Conservation (phyloP, 2,888 invertebrate species). For the Andrena trimmerana region DNA sequence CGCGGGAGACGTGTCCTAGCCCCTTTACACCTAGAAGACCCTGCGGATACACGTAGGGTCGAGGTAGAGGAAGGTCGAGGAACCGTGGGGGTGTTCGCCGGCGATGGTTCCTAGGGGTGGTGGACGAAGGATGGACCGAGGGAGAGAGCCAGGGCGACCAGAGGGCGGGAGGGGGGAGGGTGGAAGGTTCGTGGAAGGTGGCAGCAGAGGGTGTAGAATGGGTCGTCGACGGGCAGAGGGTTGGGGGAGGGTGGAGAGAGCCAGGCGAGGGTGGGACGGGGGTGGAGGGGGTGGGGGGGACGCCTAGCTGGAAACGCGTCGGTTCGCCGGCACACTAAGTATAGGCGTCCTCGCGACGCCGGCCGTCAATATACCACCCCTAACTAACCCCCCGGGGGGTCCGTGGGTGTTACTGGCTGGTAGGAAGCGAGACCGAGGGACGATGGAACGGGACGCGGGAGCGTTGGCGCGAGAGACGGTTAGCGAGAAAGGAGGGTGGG, state of each 20-base stretch:
- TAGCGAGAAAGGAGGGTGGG: conserved; percentile 52
- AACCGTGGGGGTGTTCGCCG: conserved; percentile 34
- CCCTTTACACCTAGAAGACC: conserved; percentile 51
- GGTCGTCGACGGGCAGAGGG: conserved; percentile 55
- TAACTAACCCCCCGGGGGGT: conserved; percentile 82
- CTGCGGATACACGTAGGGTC: conserved; percentile 48
- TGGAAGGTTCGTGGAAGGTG: conserved; percentile 62
- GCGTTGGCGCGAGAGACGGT: conserved; percentile 50
- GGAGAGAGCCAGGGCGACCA: conserved; percentile 20
- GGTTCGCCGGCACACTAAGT: conserved; percentile 84
- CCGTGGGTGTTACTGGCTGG: conserved; percentile 73
- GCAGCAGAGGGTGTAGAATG: conserved; percentile 70
- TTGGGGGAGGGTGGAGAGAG: conserved; percentile 45
- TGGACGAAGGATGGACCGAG: conserved; percentile 71
- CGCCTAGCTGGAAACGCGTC: conserved; percentile 81
- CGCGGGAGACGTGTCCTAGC: conserved; percentile 27
- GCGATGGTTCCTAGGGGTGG: conserved; percentile 54
- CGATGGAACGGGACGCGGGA: conserved; percentile 59
- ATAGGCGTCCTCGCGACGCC: conserved; percentile 85
- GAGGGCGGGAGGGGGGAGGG: conserved; percentile 12
- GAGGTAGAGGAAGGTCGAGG: conserved; percentile 66
- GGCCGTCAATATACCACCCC: conserved; percentile 85
- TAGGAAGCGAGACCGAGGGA: conserved; percentile 64
- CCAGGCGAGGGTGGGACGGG: conserved; percentile 45
- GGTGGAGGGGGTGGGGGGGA: conserved; percentile 66